Evolutionary conservation across 2,113 vertebrate genomes (phyloP).

Genomic region (Perca schrenkii): DNA sequence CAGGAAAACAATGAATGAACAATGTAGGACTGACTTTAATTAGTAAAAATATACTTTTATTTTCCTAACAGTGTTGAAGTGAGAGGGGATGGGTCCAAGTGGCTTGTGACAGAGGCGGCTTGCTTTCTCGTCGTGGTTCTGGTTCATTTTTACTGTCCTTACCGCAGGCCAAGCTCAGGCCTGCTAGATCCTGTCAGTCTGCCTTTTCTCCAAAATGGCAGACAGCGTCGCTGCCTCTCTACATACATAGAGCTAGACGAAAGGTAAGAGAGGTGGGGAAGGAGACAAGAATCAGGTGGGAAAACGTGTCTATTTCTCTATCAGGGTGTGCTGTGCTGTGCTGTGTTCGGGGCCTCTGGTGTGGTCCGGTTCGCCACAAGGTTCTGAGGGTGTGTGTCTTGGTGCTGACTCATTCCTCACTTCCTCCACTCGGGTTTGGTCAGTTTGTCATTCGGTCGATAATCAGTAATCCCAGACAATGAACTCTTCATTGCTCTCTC

Average conservation of each 20-base stretch:
- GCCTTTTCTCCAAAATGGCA: constrained; percentile 32
- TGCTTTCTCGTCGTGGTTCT: constrained; percentile 19
- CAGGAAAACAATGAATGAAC: constrained; percentile 23
- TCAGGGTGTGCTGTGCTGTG: no score
- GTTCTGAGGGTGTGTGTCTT: constrained; percentile 58
- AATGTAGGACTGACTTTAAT: constrained; percentile 33
- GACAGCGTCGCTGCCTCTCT: constrained; percentile 19
- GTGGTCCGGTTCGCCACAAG: constrained; percentile 50
- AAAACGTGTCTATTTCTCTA: constrained; percentile 33
- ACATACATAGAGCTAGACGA: constrained; percentile 49
- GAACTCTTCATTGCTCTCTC: constrained; percentile 59
- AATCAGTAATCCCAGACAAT: constrained; percentile 71
- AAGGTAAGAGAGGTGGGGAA: constrained; percentile 31
- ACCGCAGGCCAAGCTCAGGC: constrained; percentile 5
- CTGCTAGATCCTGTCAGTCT: not conserved
- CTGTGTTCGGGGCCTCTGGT: constrained; percentile 57
- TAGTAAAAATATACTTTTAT: constrained; percentile 56
- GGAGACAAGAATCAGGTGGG: constrained; percentile 9
- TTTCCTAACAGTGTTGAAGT: constrained; percentile 13
- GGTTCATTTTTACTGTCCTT: constrained; percentile 27
- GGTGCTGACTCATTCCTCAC: constrained; percentile 70
- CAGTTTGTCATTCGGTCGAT: constrained; percentile 58
- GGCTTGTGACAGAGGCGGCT: constrained; percentile 1
- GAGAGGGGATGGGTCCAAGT: constrained; percentile 16
- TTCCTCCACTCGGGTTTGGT: constrained; percentile 47